Percentiles rank a stretch among this genome's conserved stretches.
Conservation (phyloP, 2,113 vertebrate species). For the Tetrao urogallus region DNA sequence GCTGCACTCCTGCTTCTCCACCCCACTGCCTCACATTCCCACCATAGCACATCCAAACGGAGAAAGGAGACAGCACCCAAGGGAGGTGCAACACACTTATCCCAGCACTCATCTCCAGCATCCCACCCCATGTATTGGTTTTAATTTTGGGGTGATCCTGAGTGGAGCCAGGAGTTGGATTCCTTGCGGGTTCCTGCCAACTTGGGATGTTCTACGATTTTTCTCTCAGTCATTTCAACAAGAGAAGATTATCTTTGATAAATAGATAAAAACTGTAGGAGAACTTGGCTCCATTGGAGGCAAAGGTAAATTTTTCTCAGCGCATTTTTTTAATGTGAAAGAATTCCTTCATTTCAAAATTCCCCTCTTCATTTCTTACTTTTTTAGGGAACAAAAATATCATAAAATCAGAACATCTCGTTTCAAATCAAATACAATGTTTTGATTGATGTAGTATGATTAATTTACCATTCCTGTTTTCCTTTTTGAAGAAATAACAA, state of each 20-base stretch:
- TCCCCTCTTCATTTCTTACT: not conserved
- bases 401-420: not conserved
- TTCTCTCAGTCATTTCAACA: not conserved
- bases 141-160: not conserved
- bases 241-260: not conserved
- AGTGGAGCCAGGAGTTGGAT: no score
- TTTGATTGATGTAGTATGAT: not conserved
- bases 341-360: not conserved
- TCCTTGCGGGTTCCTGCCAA: no score
- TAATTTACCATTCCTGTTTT: conserved; percentile 13
- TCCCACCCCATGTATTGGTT: not conserved
- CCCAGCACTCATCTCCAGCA: not conserved
- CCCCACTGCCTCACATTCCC: fast-evolving
- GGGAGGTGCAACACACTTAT: not conserved
- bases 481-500: not conserved
- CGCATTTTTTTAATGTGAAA: not conserved
- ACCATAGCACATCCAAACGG: not conserved
- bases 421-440: not conserved
- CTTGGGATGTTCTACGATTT: not conserved
- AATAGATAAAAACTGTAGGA: not conserved
- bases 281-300: not conserved
- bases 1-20: not conserved
- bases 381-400: not conserved
- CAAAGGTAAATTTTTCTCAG: not conserved
- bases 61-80: not conserved